A percentile compares a stretch with the other conserved stretches of the same genome.
phyloP scores from a whole-genome alignment of 92 coral and sea anemone genomes.

The Porites evermanni region DNA sequence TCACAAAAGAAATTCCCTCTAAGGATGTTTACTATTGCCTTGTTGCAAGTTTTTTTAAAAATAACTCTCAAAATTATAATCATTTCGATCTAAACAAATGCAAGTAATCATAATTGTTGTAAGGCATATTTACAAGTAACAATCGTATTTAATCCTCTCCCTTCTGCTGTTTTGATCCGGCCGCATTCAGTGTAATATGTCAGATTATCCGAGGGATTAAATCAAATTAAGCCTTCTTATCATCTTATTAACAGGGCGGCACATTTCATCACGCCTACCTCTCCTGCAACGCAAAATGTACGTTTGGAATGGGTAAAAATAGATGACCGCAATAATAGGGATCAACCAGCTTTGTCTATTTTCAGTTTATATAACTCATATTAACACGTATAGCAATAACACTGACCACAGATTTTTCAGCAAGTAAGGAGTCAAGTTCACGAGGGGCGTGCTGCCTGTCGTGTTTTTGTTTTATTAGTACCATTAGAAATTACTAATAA shows the following conservation, averaged over 20 bases:
- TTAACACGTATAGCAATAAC: neutral
- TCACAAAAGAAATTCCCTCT: too few relatives aligned
- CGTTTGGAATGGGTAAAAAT: conserved; percentile 48
- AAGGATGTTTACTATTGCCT: too few relatives aligned
- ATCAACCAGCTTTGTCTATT: conserved; percentile 1
- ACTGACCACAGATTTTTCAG: neutral
- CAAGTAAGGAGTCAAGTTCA: neutral
- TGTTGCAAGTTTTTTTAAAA: too few relatives aligned
- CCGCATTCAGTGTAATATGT: neutral
- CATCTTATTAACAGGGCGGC: conserved; percentile 4
- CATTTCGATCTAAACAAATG: too few relatives aligned
- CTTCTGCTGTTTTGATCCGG: too few relatives aligned
- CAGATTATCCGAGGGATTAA: neutral
- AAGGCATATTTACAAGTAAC: too few relatives aligned
- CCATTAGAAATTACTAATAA: too few relatives aligned
- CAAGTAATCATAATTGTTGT: too few relatives aligned
- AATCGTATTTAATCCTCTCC: too few relatives aligned
- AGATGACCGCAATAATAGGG: neutral
- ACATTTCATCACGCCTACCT: conserved; percentile 24
- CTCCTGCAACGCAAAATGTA: conserved; percentile 51
- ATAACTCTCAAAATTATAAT: too few relatives aligned
- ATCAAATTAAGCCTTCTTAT: neutral
- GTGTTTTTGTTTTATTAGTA: neutral
- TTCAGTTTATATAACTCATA: neutral
- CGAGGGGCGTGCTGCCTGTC: neutral